Conservation (phyloP, 2,888 invertebrate genomes). For the Aplocera efformata region DNA sequence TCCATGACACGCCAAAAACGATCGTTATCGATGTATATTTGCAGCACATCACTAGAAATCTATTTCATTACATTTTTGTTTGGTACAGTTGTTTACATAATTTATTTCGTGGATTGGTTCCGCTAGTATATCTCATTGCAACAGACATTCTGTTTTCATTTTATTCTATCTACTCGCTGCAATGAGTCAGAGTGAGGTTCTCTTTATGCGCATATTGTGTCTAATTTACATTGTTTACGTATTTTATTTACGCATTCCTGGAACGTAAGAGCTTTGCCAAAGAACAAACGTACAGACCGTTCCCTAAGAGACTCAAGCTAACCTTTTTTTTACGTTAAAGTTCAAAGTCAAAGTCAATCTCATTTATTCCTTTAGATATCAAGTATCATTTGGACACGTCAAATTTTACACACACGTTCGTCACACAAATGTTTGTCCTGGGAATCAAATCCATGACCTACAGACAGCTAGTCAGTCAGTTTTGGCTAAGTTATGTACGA, state of each 20-base stretch:
- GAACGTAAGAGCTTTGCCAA: constrained; percentile 16
- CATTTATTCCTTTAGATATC: too few relatives aligned
- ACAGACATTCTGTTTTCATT: constrained; percentile 10
- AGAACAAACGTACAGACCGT: constrained; percentile 4
- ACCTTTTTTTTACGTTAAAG: too few relatives aligned
- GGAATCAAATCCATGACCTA: too few relatives aligned
- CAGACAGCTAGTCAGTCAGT: too few relatives aligned
- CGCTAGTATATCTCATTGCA: neutral
- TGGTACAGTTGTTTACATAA: constrained; percentile 1
- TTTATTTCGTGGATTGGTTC: too few relatives aligned
- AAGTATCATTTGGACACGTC: too few relatives aligned
- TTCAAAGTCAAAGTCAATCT: too few relatives aligned
- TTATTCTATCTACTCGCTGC: constrained; percentile 7
- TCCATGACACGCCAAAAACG: constrained; percentile 67
- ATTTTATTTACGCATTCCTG: constrained; percentile 31
- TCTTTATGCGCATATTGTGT: constrained; percentile 37
- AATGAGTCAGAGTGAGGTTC: constrained; percentile 32
- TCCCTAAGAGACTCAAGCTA: too few relatives aligned
- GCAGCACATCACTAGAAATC: constrained; percentile 42
- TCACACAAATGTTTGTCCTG: too few relatives aligned
- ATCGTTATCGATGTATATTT: constrained; percentile 55
- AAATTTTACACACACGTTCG: too few relatives aligned
- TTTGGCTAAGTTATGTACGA: too few relatives aligned
- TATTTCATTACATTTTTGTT: neutral
- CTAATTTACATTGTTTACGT: constrained; percentile 35